Conservation (phyloP, 2,113 vertebrate genomes). For the Plecotus auritus region DNA sequence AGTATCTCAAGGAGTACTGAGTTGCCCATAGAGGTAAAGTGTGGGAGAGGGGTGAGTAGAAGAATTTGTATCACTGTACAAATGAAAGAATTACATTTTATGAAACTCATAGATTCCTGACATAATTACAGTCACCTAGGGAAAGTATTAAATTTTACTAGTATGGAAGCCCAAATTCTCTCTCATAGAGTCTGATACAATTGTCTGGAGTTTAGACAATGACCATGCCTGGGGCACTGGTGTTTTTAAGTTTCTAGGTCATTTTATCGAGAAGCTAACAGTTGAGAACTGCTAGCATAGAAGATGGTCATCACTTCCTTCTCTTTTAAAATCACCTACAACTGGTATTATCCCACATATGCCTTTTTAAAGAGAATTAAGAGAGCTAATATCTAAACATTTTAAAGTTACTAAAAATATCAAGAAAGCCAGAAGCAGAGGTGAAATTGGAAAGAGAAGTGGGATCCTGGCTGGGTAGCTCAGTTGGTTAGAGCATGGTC, state of each 20-base stretch:
- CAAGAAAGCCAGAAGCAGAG: not conserved
- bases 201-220: not conserved
- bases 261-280: not conserved
- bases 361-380: conserved; percentile 29
- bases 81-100: not conserved
- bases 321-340: conserved; percentile 2
- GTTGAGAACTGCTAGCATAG: not conserved
- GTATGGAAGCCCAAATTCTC: not conserved
- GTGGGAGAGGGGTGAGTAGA: accelerated
- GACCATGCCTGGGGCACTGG: not conserved
- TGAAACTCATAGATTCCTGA: not conserved
- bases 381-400: conserved; percentile 61
- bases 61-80: not conserved
- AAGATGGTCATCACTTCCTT: not conserved
- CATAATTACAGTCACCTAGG: not conserved
- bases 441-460: not conserved
- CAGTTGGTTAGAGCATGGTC: too few species aligned
- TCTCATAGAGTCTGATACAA: not conserved
- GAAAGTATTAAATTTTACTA: not conserved
- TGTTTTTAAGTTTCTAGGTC: not conserved
- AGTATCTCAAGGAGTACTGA: not conserved
- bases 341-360: not conserved
- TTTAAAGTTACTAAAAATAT: conserved; percentile 22
- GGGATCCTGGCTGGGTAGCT: too few species aligned
- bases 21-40: not conserved